Evolutionary conservation across 2,888 invertebrate genomes (phyloP).

Genomic region (Tillus elongatus): DNA sequence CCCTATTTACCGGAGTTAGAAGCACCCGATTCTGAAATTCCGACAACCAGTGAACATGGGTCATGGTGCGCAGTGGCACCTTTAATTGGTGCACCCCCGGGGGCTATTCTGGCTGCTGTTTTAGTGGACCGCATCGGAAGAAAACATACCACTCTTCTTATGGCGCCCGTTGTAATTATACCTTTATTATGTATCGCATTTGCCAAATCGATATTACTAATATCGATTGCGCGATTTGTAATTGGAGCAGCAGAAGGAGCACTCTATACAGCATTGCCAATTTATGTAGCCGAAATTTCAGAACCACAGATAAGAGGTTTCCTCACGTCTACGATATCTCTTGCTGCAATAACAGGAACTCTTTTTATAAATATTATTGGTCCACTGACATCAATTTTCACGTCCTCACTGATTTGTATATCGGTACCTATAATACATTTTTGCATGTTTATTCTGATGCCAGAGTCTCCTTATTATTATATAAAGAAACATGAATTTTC

Average conservation of each 20-base stretch:
- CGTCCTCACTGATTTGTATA: conserved; percentile 49
- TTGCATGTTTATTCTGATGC: conserved; percentile 51
- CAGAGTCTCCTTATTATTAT: conserved; percentile 53
- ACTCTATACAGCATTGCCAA: conserved; percentile 41
- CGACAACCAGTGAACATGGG: conserved; percentile 45
- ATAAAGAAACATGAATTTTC: conserved; percentile 39
- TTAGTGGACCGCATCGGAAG: conserved; percentile 56
- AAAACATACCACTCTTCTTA: conserved; percentile 39
- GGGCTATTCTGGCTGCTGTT: conserved; percentile 53
- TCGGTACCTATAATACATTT: conserved; percentile 51
- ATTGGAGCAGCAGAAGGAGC: conserved; percentile 47
- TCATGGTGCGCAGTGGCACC: conserved; percentile 59
- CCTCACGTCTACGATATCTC: conserved; percentile 51
- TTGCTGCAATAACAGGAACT: conserved; percentile 48
- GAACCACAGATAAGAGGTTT: conserved; percentile 50
- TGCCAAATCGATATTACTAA: conserved; percentile 48
- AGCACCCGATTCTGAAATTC: conserved; percentile 43
- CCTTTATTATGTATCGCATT: conserved; percentile 54
- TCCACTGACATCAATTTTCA: conserved; percentile 48
- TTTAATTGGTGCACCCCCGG: conserved; percentile 54
- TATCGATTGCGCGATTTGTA: conserved; percentile 42
- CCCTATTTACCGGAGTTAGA: conserved; percentile 47
- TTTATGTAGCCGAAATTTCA: conserved; percentile 53
- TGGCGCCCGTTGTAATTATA: conserved; percentile 42
- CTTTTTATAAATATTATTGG: conserved; percentile 54